These are phyloP conservation scores for Lytechinus pictus DNA, from an alignment of 35 echinoderm and acorn worm species.

Conservation along the genomic window DNA sequence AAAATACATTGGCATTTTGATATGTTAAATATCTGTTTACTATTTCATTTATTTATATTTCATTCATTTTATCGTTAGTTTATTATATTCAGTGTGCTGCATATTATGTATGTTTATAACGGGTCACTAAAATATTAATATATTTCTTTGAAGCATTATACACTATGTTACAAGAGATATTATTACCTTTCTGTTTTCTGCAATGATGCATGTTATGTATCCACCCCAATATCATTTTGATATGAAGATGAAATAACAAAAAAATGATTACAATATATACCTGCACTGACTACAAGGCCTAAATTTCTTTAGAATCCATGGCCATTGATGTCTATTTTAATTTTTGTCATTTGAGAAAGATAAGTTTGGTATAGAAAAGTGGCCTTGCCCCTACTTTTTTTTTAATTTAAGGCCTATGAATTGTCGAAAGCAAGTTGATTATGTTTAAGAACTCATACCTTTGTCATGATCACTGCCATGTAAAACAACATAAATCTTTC, in stretches of 20 bases:
- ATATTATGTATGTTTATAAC: constrained; percentile 18
- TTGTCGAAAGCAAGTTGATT: background rate
- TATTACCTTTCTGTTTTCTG: background rate
- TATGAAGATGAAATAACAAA: no score
- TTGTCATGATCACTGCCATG: background rate
- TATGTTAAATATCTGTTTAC: background rate
- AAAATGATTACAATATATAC: no score
- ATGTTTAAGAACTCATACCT: background rate
- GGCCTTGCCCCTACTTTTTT: no score
- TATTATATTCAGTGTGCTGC: constrained; percentile 42
- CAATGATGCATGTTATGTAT: background rate
- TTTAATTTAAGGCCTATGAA: background rate
- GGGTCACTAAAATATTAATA: constrained; percentile 41
- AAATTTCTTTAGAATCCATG: no score
- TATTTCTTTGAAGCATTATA: constrained; percentile 32
- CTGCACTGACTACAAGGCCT: no score
- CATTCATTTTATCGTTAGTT: constrained; percentile 15
- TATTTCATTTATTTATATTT: constrained; percentile 1
- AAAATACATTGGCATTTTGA: background rate
- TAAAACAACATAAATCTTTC: background rate
- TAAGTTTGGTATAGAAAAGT: no score
- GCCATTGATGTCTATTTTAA: no score
- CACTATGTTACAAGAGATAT: background rate
- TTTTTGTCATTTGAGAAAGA: no score
- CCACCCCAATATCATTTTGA: no score